phyloP scores from a whole-genome alignment of 2,113 vertebrate genomes.

The Bucco capensis region DNA sequence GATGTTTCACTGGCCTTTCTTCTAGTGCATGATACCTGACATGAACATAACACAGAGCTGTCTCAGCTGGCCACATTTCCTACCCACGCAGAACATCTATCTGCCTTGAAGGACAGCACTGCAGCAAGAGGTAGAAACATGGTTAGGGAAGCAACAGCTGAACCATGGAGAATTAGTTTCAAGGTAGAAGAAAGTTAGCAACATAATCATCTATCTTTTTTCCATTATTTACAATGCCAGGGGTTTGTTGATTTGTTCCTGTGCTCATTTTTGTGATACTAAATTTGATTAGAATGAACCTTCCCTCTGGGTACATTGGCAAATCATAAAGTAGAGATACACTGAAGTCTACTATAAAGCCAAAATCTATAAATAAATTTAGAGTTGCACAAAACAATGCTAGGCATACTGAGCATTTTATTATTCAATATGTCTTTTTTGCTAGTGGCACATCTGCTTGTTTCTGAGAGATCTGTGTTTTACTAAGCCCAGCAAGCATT shows the following conservation, averaged over 20 bases:
- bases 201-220: constrained; percentile 43
- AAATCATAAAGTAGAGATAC: constrained; percentile 43
- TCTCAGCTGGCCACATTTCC: neutral
- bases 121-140: neutral
- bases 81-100: neutral
- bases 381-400: constrained; percentile 44
- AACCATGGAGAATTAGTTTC: constrained; percentile 52
- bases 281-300: constrained; percentile 65
- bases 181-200: constrained; percentile 48
- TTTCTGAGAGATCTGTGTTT: constrained; percentile 58
- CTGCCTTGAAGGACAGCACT: neutral
- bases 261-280: constrained; percentile 52
- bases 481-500: constrained; percentile 57
- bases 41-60: rapidly evolving
- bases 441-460: constrained; percentile 58
- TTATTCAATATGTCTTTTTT: constrained; percentile 69
- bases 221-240: constrained; percentile 16
- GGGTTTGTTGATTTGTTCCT: constrained; percentile 38
- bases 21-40: neutral
- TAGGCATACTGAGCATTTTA: constrained; percentile 50
- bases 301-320: constrained; percentile 39
- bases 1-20: neutral
- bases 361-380: constrained; percentile 70
- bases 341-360: constrained; percentile 52
- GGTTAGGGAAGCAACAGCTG: constrained; percentile 8